Percentiles rank a stretch among this genome's conserved stretches.
These are phyloP conservation scores for Ceratina calcarata DNA, from an alignment of 1,140 invertebrate genomes.

Conservation along the genomic window DNA sequence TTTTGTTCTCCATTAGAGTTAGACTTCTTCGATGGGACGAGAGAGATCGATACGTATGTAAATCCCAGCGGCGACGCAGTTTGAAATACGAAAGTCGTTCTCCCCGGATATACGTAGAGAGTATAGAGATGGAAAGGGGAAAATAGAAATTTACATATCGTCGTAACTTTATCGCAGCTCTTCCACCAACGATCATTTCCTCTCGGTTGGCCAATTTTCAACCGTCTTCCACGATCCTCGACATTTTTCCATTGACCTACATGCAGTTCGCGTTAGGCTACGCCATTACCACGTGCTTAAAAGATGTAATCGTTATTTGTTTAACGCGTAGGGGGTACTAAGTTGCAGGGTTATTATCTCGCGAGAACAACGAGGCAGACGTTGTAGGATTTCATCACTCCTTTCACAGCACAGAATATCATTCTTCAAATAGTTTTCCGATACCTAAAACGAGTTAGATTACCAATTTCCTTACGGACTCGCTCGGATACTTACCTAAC, in stretches of 20 bases:
- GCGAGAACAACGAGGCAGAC: neutral
- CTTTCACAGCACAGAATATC: neutral
- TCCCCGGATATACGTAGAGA: neutral
- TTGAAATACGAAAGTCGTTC: constrained; percentile 1
- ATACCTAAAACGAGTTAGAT: neutral
- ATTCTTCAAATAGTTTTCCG: neutral
- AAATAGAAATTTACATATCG: constrained; percentile 1
- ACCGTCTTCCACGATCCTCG: neutral
- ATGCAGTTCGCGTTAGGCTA: too few relatives aligned
- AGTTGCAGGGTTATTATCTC: neutral
- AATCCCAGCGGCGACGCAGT: neutral
- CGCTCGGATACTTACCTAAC: neutral
- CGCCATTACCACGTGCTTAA: neutral
- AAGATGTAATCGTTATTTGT: neutral
- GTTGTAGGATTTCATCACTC: neutral
- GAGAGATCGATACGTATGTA: neutral
- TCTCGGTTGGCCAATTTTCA: neutral
- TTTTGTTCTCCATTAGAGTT: neutral
- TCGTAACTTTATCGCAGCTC: neutral
- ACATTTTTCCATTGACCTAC: neutral
- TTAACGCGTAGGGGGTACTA: neutral
- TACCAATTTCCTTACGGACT: neutral
- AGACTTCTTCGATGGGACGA: neutral
- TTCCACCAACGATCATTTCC: neutral
- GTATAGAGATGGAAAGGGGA: neutral